phyloP scores from a whole-genome alignment of 2,797 vertebrate genomes.

The Neomorphus geoffroyi region DNA sequence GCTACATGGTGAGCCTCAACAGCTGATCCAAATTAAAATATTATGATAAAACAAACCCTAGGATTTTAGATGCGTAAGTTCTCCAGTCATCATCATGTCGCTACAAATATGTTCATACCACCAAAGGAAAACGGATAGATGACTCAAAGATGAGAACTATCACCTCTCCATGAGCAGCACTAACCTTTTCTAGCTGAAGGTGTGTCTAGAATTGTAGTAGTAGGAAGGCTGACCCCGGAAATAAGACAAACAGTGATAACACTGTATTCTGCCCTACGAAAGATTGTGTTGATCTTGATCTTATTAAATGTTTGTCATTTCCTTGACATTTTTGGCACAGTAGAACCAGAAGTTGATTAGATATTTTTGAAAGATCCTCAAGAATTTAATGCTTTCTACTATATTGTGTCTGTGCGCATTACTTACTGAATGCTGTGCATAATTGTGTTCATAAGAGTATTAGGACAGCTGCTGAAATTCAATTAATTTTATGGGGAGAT shows the following conservation, averaged over 20 bases:
- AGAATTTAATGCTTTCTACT: background rate
- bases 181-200: background rate
- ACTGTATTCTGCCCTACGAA: accelerated
- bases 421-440: background rate
- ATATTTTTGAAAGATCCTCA: background rate
- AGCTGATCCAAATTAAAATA: background rate
- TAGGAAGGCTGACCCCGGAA: background rate
- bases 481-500: background rate
- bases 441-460: background rate
- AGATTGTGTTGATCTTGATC: background rate
- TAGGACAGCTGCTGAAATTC: background rate
- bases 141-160: background rate
- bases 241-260: background rate
- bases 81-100: background rate
- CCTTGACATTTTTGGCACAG: background rate
- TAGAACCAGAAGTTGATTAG: background rate
- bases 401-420: background rate
- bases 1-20: background rate
- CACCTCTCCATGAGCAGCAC: background rate
- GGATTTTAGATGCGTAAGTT: background rate
- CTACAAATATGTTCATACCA: background rate
- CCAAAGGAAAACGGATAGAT: background rate
- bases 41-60: background rate
- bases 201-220: background rate
- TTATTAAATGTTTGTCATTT: background rate